Evolutionary conservation across 2,888 invertebrate species (phyloP), one percentile per base, ranked within the genome.

Genomic region (Erynnis tages): DNA sequence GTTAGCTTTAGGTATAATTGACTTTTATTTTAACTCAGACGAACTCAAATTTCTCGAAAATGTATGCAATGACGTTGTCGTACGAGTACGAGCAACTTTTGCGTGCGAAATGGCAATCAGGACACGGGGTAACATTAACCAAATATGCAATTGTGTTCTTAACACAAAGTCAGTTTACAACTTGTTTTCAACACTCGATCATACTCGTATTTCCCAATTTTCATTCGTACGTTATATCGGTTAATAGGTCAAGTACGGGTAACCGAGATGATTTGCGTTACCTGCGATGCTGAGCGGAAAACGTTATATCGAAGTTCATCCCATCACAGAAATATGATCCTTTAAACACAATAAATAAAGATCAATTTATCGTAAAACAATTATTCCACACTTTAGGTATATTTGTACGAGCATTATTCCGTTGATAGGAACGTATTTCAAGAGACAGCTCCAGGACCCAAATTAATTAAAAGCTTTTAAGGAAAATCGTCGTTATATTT

Each of bases 201-300:
- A n/a, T n/a, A n/a, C n/a, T n/a, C n/a, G 10, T 10, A 29, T 1
- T 34, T 10, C 8, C n/a, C 17, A 19, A 43, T 19, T 17, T 19
- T 21, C 44, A 30, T 21, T 59, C 53, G 56, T 52, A n/a, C n/a
- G n/a, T n/a, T n/a, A 67, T 67, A 58, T 63, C 66, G 67, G 67
- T 78, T 73, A 73, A 41, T 73, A 69, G 78, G 77, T 79, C 76
- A 79, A 79, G 79, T 67, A 63, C 66, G 67, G 55, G 49, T 54
- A 58, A 58, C 58, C 48, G 45, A 59, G 60, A 60, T 50, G 49
- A 49, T 45, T 23, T 13, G 5, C 13, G 23, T 34, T 16, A 34
- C 45, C 14, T 16, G 16, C n/a, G 6, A 21, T 21, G 3, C 8
- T 14, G 32, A 10, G 4, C 40, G 16, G 23, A 23, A n/a, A 49